These are phyloP conservation scores for Eufriesea mexicana DNA, from an alignment of 1,140 invertebrate genomes.

Conservation along the genomic window DNA sequence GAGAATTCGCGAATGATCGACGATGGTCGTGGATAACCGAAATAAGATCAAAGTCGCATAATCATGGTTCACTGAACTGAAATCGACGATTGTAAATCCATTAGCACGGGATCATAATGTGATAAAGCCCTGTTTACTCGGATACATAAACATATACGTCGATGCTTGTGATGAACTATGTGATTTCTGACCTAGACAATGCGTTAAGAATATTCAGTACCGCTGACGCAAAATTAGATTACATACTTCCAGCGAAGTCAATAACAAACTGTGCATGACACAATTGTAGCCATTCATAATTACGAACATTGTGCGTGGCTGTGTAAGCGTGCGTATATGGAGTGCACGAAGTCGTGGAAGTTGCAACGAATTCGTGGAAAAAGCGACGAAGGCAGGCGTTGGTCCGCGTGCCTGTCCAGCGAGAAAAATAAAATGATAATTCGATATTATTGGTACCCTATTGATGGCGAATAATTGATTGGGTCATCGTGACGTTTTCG, in stretches of 20 bases:
- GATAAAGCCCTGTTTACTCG: neutral
- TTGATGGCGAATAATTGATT: conserved; percentile 51
- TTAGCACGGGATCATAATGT: neutral
- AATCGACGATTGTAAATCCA: neutral
- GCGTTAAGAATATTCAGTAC: conserved; percentile 25
- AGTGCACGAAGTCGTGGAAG: neutral
- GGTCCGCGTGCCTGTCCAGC: neutral
- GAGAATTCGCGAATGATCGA: neutral
- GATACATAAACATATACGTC: conserved; percentile 11
- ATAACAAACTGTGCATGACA: conserved; percentile 30
- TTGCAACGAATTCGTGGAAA: conserved; percentile 43
- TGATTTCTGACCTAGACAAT: conserved; percentile 47
- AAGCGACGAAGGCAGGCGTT: neutral
- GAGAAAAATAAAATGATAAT: conserved; percentile 66
- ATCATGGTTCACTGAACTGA: neutral
- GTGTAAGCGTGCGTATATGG: neutral
- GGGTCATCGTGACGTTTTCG: conserved; percentile 54
- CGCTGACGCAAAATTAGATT: conserved; percentile 35
- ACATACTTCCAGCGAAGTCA: neutral
- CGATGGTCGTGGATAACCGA: neutral
- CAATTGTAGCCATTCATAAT: conserved; percentile 19
- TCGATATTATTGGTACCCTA: conserved; percentile 58
- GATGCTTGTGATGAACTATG: neutral
- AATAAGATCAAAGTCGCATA: neutral
- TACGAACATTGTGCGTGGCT: neutral